phyloP scores from a whole-genome alignment of 2,797 vertebrate genomes.

The Acipenser transmontanus region DNA sequence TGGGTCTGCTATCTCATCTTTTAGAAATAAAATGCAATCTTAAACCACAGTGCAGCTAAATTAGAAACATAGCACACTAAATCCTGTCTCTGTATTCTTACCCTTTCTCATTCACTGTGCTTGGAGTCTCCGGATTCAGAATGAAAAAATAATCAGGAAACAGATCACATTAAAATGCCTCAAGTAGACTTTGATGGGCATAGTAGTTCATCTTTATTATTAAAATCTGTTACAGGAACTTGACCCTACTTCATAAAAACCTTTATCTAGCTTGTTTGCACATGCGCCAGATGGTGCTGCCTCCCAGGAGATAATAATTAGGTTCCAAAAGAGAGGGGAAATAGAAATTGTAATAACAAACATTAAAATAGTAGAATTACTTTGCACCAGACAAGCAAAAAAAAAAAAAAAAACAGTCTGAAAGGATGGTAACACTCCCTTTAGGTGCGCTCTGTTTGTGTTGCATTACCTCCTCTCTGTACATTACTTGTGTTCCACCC shows the following conservation, averaged over 20 bases:
- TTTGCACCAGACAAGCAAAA: neutral
- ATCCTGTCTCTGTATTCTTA: neutral
- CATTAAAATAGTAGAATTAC: conserved; percentile 2
- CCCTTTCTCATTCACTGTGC: neutral
- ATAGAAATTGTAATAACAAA: conserved; percentile 1
- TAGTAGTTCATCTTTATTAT: neutral
- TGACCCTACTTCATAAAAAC: neutral
- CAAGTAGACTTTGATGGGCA: neutral
- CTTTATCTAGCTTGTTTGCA: conserved; percentile 1
- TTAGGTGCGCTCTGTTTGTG: neutral
- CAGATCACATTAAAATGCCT: conserved; percentile 2
- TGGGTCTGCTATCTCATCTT: no score
- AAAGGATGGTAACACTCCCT: neutral
- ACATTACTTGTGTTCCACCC: no score
- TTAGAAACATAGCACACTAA: neutral
- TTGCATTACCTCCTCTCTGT: no score
- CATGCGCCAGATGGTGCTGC: conserved; percentile 1
- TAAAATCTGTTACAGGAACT: conserved; percentile 1
- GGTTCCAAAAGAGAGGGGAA: neutral
- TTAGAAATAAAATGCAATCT: no score
- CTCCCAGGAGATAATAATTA: neutral
- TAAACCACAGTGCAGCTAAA: neutral
- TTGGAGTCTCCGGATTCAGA: neutral
- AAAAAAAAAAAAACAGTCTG: neutral
- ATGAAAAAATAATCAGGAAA: conserved; percentile 1